Percentiles rank a stretch among this genome's conserved stretches.
phyloP scores from a whole-genome alignment of 2,888 invertebrate genomes.

The Noctua janthe region DNA sequence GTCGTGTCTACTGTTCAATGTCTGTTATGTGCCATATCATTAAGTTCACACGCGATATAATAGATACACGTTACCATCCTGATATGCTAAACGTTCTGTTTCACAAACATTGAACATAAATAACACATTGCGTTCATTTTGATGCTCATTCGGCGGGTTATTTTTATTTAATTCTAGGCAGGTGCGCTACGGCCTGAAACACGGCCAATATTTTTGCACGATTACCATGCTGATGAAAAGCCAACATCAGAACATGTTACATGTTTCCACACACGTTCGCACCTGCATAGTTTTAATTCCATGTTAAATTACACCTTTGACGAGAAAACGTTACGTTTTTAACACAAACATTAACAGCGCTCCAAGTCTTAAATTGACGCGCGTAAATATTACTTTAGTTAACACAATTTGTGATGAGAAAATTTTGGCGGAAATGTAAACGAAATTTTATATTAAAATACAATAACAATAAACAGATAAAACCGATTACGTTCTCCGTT shows the following conservation, averaged over 20 bases:
- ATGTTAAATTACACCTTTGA: slow-evolving; percentile 77
- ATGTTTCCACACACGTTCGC: slow-evolving; percentile 73
- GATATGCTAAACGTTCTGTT: slow-evolving; percentile 78
- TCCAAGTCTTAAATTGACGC: slow-evolving; percentile 57
- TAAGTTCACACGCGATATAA: slow-evolving; percentile 60
- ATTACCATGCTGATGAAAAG: slow-evolving; percentile 90
- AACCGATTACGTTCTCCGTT: slow-evolving; percentile 78
- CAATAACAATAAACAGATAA: slow-evolving; percentile 78
- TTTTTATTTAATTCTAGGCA: slow-evolving; percentile 90
- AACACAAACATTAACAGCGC: slow-evolving; percentile 58
- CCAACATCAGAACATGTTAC: slow-evolving; percentile 84
- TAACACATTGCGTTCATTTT: slow-evolving; percentile 82
- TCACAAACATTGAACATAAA: slow-evolving; percentile 81
- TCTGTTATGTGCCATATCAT: slow-evolving; percentile 56
- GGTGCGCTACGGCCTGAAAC: slow-evolving; percentile 82
- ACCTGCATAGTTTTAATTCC: slow-evolving; percentile 79
- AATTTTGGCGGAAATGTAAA: slow-evolving; percentile 62
- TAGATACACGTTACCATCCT: slow-evolving; percentile 62
- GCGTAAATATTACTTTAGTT: slow-evolving; percentile 60
- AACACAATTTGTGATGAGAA: slow-evolving; percentile 58
- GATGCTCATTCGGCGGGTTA: slow-evolving; percentile 81
- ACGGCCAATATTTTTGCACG: slow-evolving; percentile 88
- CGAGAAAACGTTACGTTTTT: slow-evolving; percentile 57
- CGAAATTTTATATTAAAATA: slow-evolving; percentile 70
- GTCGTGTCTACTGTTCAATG: slow-evolving; percentile 49